Conservation (phyloP, 2,113 vertebrate species). For the Mirza zaza region DNA sequence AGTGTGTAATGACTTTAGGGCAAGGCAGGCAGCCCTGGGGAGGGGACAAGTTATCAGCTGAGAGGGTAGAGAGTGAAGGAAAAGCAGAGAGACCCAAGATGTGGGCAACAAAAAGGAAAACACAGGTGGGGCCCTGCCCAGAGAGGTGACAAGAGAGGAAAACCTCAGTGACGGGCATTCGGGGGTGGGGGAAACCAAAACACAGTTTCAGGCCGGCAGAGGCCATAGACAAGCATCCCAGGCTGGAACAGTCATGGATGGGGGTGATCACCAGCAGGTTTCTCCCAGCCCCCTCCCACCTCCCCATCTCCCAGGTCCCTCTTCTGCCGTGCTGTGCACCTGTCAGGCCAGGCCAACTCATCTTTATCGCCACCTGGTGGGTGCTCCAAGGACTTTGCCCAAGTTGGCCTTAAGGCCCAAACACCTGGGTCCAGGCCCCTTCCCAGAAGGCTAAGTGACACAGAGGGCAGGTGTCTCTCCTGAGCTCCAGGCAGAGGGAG, state of each 20-base stretch:
- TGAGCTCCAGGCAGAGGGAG: neutral
- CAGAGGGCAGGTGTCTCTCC: neutral
- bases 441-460: neutral
- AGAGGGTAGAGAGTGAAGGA: neutral
- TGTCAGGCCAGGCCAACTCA: neutral
- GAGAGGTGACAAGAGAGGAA: neutral
- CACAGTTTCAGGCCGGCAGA: neutral
- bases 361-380: conserved; percentile 65
- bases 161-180: neutral
- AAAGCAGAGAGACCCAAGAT: neutral
- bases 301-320: no score
- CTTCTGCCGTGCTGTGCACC: neutral
- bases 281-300: neutral
- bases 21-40: neutral
- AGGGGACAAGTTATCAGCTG: neutral
- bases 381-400: neutral
- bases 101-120: neutral
- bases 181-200: neutral
- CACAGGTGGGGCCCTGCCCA: no score
- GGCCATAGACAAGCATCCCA: neutral
- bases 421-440: neutral
- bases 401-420: neutral
- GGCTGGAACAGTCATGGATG: neutral
- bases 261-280: neutral
- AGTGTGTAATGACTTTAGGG: neutral